Base-by-base conservation (phyloP, 2,888 invertebrate genomes). In the Torymus texanus region DNA sequence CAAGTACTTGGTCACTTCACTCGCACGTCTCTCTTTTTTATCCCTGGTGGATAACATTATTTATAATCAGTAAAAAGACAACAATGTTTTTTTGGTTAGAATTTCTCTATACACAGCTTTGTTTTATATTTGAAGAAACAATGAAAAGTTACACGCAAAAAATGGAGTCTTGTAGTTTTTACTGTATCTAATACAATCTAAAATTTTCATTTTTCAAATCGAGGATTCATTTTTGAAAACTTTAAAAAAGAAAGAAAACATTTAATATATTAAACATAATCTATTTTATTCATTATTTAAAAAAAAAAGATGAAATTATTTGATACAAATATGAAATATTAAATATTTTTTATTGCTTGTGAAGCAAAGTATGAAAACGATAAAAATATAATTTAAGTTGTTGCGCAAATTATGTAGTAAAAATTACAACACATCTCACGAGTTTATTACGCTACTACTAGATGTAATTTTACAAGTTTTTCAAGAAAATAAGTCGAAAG, bases 1-100 rank as follows among this genome's bases (percentile, higher is more conserved):
- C 82, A 82, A 78, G 80, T 82, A 82, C 82, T 82, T 79, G 78
- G 79, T 82, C 77, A 66, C 81, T 82, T 81, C 8, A 79, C 81
- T 79, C 75, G 75, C 74, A 77, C 65, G 55, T 66, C 63, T 75
- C 55, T 53, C 29, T 78, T 65, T 78, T 75, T 70, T 68, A 79
- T 76, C 62, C 73, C 74, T 82, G 75, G 76, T 59, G 59, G 61
- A 70, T 71, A 12, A 21, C 56, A 62, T 16, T 72, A 41, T 71
- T 75, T 65, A n/a, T 70, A 56, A n/a, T 71, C 61, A 72, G 29
- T 24, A 51, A 65, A 41, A 29, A 29, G 29, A 5, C 29, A 29
- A 29, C 29, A 29, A 5, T 29, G 3, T 29, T 29, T 29, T 29
- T 29, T 29, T 29, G 3, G 5, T 29, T 29, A 5, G 3, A 29